phyloP scores from a whole-genome alignment of 2,113 vertebrate genomes.

The Brienomyrus longianalis region DNA sequence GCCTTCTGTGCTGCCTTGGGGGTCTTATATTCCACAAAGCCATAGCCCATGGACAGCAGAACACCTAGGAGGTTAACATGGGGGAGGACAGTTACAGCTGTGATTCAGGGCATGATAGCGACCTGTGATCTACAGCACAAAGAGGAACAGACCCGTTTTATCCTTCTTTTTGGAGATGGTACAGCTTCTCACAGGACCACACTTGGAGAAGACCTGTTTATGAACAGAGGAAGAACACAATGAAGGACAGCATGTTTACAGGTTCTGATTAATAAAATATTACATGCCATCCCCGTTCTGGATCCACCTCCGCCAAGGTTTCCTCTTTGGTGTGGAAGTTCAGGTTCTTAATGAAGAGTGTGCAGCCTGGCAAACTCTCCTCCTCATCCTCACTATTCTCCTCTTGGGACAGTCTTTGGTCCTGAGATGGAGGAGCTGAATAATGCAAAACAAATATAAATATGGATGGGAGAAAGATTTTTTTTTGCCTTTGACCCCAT shows the following conservation, averaged over 20 bases:
- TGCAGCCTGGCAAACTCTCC: slow-evolving; percentile 74
- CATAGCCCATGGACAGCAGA: slow-evolving; percentile 88
- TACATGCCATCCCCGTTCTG: background rate
- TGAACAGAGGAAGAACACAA: background rate
- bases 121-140: background rate
- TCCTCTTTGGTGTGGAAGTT: slow-evolving; percentile 83
- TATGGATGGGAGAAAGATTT: too few species aligned
- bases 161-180: slow-evolving; percentile 85
- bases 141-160: slow-evolving; percentile 69
- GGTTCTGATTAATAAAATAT: background rate
- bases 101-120: background rate
- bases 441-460: background rate
- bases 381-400: slow-evolving; percentile 59
- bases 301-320: slow-evolving; percentile 61
- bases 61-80: slow-evolving; percentile 53
- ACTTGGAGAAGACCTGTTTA: slow-evolving; percentile 76
- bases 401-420: background rate
- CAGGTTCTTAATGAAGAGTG: slow-evolving; percentile 91
- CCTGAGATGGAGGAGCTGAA: background rate
- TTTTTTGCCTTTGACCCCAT: background rate
- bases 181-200: slow-evolving; percentile 75
- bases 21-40: slow-evolving; percentile 84
- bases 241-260: background rate
- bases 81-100: background rate
- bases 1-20: slow-evolving; percentile 85